Evolutionary conservation across 1,140 invertebrate genomes (phyloP).

Genomic region (Neodiprion fabricii): DNA sequence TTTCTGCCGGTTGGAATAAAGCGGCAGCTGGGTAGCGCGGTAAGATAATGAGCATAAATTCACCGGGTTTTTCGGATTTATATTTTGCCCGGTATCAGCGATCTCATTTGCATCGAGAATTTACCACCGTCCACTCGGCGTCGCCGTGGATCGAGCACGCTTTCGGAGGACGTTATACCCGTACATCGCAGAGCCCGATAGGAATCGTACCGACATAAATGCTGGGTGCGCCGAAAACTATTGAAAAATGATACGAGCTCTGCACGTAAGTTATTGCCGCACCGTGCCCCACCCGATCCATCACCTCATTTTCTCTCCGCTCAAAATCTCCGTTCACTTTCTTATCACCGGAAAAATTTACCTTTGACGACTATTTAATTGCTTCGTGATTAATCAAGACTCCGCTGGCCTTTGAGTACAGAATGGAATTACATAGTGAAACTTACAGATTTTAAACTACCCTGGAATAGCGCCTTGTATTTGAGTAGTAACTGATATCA

Average conservation of each 20-base stretch:
- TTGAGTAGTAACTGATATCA: too few species aligned
- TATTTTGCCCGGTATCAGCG: constrained; percentile 55
- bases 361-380: too few species aligned
- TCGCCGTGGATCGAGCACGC: not conserved
- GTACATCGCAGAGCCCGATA: too few species aligned
- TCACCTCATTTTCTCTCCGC: too few species aligned
- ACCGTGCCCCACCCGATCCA: constrained; percentile 28
- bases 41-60: constrained; percentile 59
- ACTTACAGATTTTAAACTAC: too few species aligned
- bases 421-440: too few species aligned
- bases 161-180: too few species aligned
- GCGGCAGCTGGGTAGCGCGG: not conserved
- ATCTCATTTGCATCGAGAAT: constrained; percentile 59
- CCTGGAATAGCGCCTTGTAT: too few species aligned
- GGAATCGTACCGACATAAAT: constrained; percentile 39
- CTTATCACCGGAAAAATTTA: too few species aligned
- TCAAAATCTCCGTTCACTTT: too few species aligned
- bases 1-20: not conserved
- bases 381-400: too few species aligned
- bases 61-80: constrained; percentile 57
- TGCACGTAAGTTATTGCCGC: constrained; percentile 57
- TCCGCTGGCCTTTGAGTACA: too few species aligned
- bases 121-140: constrained; percentile 43
- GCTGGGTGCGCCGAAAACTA: constrained; percentile 40
- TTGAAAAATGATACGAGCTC: constrained; percentile 56